Percentiles rank a stretch among this genome's conserved stretches.
phyloP scores from a whole-genome alignment of 2,888 invertebrate genomes.

The Coremacera marginata region DNA sequence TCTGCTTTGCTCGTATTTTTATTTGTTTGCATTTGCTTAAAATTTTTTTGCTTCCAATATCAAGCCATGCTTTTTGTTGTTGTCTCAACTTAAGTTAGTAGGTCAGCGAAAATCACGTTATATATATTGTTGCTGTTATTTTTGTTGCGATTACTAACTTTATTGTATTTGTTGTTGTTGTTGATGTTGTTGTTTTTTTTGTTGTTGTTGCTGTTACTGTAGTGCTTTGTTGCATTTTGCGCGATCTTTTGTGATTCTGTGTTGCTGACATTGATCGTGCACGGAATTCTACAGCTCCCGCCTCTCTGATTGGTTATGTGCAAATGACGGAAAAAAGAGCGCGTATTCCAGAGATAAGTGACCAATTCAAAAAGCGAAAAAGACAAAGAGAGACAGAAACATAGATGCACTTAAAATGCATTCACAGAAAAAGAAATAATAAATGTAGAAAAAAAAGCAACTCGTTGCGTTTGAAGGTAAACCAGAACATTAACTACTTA shows the following conservation, averaged over 20 bases:
- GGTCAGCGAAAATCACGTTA: constrained; percentile 48
- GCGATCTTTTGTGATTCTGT: no score
- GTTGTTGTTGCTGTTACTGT: no score
- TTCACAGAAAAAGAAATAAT: not conserved
- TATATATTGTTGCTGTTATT: constrained; percentile 39
- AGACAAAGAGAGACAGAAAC: not conserved
- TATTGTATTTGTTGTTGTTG: constrained; percentile 39
- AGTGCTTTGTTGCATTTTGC: no score
- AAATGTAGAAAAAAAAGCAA: not conserved
- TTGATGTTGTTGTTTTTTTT: constrained; percentile 42
- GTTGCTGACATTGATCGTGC: no score
- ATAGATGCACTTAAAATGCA: not conserved
- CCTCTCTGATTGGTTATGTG: no score
- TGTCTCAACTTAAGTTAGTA: constrained; percentile 44
- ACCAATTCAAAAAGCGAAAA: not conserved
- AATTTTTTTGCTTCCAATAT: not conserved
- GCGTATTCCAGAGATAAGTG: no score
- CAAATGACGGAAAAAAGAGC: no score
- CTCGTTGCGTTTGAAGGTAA: not conserved
- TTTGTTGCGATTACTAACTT: not conserved
- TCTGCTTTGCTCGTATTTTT: not conserved
- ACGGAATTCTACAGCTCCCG: no score
- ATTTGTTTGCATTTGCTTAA: not conserved
- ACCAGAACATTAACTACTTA: constrained; percentile 3
- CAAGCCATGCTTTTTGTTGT: not conserved